Evolutionary conservation across 2,113 vertebrate genomes (phyloP), one percentile per base, ranked within the genome.

Genomic region (Podarcis cretensis): DNA sequence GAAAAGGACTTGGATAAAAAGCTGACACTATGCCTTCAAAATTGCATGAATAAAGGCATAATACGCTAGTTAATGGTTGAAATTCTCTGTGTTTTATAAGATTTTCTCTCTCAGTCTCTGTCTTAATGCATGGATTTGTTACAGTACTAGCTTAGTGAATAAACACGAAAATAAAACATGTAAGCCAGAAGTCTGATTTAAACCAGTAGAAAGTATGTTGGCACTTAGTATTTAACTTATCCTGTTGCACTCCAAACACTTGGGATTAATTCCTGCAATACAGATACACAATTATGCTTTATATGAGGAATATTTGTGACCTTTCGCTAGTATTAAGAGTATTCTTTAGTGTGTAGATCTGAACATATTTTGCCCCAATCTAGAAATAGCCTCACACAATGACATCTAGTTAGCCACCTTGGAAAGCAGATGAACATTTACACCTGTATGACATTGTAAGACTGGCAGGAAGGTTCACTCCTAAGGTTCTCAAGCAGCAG

Each of bases 1-100:
- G 96, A 97, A 97, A 97, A 96, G 95, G 96, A 92, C 93, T 91
- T 93, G 91, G 92, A 95, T 97, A 95, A 97, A 97, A 97, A 97
- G 93, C 95, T 97, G 96, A 96, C 94, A 95, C 85, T 93, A 92
- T 93, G 86, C 93, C 90, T 96, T 95, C 92, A 83, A 71, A 95
- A 57, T 84, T 93, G 92, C 78, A 91, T 95, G 95, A 97, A 94
- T 96, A 92, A 87, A 94, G 96, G 92, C 93, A 95, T 96, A 96
- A 96, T 96, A 96, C 95, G 93, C 90, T 92, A 95, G 90, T 96
- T 96, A 95, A 94, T 87, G 91, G 94, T 94, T 7, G 2, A 81
- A 94, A 94, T 95, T 96, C 89, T 94, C 91, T 94, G 1, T 94
- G 93, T 94, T 95, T 95, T 90, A 32, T 93, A 74, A 83, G 87